A percentile compares a stretch with the other conserved stretches of the same genome.
phyloP scores from a whole-genome alignment of 2,888 invertebrate species.

The Drosophila barbarae region DNA sequence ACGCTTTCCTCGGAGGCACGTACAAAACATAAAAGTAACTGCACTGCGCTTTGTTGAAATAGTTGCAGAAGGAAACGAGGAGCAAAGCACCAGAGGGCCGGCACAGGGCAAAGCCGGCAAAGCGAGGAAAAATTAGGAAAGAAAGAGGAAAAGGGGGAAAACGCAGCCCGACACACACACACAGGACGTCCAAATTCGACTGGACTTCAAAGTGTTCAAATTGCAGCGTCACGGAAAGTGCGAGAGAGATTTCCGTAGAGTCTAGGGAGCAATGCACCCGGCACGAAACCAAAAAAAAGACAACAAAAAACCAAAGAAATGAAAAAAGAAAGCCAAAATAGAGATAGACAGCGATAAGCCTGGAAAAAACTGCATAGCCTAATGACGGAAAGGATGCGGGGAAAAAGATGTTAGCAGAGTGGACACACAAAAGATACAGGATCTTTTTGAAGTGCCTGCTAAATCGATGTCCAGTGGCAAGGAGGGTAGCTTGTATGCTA shows the following conservation, averaged over 20 bases:
- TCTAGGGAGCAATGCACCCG: conserved; percentile 53
- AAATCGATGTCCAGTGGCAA: conserved; percentile 14
- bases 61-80: conserved; percentile 64
- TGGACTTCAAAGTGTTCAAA: conserved; percentile 72
- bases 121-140: conserved; percentile 33
- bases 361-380: conserved; percentile 46
- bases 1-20: conserved; percentile 61
- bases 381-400: conserved; percentile 46
- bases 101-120: conserved; percentile 32
- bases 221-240: conserved; percentile 60
- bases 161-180: conserved; percentile 41
- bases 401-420: conserved; percentile 3
- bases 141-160: conserved; percentile 8
- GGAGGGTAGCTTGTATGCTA: no score
- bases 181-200: conserved; percentile 60
- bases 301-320: conserved; percentile 11
- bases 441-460: conserved; percentile 33
- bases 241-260: conserved; percentile 41
- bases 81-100: conserved; percentile 59
- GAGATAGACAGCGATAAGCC: conserved; percentile 46
- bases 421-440: conserved; percentile 34
- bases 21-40: conserved; percentile 73
- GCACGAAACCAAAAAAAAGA: conserved; percentile 17
- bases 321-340: conserved; percentile 10
- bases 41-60: conserved; percentile 74